Percentiles rank a stretch among this genome's conserved stretches.
These are phyloP conservation scores for Lobophora halterata DNA, from an alignment of 2,888 invertebrate species.

Conservation along the genomic window DNA sequence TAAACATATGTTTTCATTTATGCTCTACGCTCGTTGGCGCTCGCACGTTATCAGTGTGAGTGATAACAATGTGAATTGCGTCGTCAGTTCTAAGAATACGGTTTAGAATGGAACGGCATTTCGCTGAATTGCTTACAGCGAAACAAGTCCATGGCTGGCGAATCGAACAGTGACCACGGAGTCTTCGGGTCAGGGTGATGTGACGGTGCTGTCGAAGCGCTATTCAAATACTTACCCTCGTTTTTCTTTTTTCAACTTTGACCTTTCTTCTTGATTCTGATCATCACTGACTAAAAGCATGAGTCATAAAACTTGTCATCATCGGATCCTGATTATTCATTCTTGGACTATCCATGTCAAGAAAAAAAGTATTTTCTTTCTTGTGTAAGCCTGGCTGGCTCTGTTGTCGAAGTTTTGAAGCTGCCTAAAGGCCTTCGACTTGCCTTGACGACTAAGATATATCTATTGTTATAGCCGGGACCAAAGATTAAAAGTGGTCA, in stretches of 20 bases:
- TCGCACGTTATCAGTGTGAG: constrained; percentile 56
- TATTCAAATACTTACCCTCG: constrained; percentile 12
- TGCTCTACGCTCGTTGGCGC: constrained; percentile 44
- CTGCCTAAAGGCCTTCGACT: no score
- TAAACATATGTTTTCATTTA: constrained; percentile 52
- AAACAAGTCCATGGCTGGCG: constrained; percentile 67
- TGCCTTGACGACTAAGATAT: no score
- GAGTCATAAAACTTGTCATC: no score
- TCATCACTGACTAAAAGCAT: not conserved
- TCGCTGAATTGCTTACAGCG: constrained; percentile 40
- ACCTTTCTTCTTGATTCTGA: constrained; percentile 1
- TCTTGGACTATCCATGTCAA: no score
- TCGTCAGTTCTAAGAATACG: constrained; percentile 41
- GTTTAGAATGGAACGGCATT: constrained; percentile 42
- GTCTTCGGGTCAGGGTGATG: constrained; percentile 59
- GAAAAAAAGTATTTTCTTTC: no score
- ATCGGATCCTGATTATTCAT: no score
- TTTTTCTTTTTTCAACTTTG: constrained; percentile 6
- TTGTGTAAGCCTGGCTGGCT: no score
- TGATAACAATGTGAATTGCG: constrained; percentile 66
- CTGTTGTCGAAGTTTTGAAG: no score
- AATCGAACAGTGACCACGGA: constrained; percentile 50
- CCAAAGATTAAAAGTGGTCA: no score
- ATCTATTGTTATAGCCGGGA: no score
- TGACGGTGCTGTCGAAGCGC: constrained; percentile 40